A percentile compares a stretch with the other conserved stretches of the same genome.
phyloP scores from a whole-genome alignment of 2,888 invertebrate species.

The Drosophila kokeensis region DNA sequence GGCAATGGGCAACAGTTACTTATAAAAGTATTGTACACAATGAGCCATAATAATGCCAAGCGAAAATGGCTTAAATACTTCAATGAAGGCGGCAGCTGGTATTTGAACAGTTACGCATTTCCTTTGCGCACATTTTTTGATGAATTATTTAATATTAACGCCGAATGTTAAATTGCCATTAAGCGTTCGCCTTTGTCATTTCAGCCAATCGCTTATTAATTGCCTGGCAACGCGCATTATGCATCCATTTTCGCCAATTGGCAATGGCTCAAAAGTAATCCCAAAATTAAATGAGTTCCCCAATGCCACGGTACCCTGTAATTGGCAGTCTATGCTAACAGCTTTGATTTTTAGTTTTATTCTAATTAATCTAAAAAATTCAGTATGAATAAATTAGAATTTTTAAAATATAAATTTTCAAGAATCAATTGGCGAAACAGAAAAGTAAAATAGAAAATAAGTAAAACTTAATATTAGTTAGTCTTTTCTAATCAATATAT shows the following conservation, averaged over 20 bases:
- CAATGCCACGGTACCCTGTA: conserved; percentile 3
- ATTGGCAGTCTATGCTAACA: too few species aligned
- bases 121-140: conserved; percentile 30
- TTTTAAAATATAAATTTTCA: neutral
- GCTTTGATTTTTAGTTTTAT: neutral
- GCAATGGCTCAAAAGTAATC: conserved; percentile 19
- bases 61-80: conserved; percentile 33
- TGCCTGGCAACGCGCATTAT: conserved; percentile 45
- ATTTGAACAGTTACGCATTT: conserved; percentile 19
- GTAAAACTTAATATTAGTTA: neutral
- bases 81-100: conserved; percentile 31
- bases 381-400: neutral
- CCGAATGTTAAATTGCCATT: conserved; percentile 54
- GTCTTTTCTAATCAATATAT: neutral
- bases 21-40: conserved; percentile 33
- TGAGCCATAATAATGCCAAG: conserved; percentile 22
- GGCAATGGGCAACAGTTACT: conserved; percentile 48
- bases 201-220: conserved; percentile 52
- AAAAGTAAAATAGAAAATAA: neutral
- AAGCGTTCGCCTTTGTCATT: conserved; percentile 44
- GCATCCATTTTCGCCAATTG: conserved; percentile 32
- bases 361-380: neutral
- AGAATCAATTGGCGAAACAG: neutral
- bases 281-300: neutral
- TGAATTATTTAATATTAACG: conserved; percentile 58